phyloP scores from a whole-genome alignment of 2,113 vertebrate genomes.

The Zosterops lateralis region DNA sequence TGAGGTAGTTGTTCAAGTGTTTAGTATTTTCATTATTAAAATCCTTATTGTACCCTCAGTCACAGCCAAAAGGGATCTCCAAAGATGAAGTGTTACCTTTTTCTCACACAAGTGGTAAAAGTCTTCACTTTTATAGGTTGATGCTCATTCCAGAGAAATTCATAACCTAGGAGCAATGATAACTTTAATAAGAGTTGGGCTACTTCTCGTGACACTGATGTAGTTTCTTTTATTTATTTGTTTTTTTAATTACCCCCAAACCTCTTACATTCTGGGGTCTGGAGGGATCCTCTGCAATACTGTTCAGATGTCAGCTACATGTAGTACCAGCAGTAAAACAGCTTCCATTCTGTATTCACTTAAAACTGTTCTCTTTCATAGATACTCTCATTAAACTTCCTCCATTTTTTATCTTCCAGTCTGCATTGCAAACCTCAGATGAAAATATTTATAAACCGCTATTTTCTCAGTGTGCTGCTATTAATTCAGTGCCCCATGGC shows the following conservation, averaged over 20 bases:
- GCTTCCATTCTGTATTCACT: not conserved
- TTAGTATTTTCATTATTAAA: not conserved
- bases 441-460: conserved; percentile 53
- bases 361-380: not conserved
- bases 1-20: not conserved
- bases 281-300: not conserved
- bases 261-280: not conserved
- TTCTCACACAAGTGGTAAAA: not conserved
- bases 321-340: not conserved
- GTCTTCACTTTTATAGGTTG: not conserved
- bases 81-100: not conserved
- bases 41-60: not conserved
- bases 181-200: not conserved
- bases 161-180: not conserved
- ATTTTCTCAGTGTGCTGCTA: conserved; percentile 57
- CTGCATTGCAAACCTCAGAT: not conserved
- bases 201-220: not conserved
- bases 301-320: not conserved
- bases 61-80: not conserved
- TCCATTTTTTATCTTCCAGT: not conserved
- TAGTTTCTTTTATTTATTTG: not conserved
- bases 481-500: conserved; percentile 62
- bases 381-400: not conserved
- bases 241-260: not conserved
- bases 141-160: not conserved